Base-by-base conservation (phyloP, 2,797 vertebrate genomes). In the Hippocampus kuda region DNA sequence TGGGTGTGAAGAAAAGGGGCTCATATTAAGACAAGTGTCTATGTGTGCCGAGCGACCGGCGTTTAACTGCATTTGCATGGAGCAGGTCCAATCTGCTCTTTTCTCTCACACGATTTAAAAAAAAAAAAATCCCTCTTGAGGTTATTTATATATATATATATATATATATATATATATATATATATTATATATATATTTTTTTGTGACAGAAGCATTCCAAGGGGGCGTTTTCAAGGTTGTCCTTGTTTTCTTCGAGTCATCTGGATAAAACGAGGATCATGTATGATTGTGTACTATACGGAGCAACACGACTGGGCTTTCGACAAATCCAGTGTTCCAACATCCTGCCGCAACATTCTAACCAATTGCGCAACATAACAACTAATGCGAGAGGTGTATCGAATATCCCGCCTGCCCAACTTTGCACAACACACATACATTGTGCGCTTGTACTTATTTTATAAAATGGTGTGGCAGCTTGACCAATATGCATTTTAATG, bases 1-100 rank as follows among this genome's bases (percentile, higher is more conserved):
- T 91, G 90, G 90, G 90, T 91, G 90, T 90, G 88, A 89, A 88
- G 87, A 89, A 89, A 90, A 85, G 88, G 89, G 89, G 86, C 88
- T 88, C 84, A 79, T 89, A 89, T 91, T 89, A 90, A 89, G 90
- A 89, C 85, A 87, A 89, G 83, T 79, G 82, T 84, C 85, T 85
- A 87, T 86, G 85, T 84, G 83, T 85, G 81, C 81, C 76, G 76
- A 83, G 88, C 87, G 86, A 85, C 82, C 77, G 84, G 73, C 86
- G 84, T 86, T 86, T 84, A 83, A 87, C 80, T 82, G 86, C 77
- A 78, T 87, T 89, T 85, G 83, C 83, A 84, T 91, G 90, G 89
- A 91, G 82, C 84, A 65, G 81, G 84, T 90, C 88, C 89, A 90
- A 90, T 77, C 77, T 80, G 80, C 78, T 71, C 75, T 75, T 76